phyloP scores from a whole-genome alignment of 1,140 invertebrate genomes.

The Proctacanthus coquilletti region DNA sequence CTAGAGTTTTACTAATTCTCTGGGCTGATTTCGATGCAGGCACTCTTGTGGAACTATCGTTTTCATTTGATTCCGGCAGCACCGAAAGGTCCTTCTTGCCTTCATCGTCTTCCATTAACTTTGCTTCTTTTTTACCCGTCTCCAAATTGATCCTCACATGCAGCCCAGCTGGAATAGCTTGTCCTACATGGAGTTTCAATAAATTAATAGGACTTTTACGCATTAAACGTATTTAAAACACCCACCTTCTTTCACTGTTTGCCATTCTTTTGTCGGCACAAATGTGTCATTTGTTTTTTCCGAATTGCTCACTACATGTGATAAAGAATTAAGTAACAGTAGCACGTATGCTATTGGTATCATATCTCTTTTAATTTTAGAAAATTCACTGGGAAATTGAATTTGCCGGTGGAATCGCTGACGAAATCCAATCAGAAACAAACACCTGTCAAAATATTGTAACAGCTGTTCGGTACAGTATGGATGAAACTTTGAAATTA shows the following conservation, averaged over 20 bases:
- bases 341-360: too few relatives aligned
- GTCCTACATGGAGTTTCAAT: conserved; percentile 34
- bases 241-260: conserved; percentile 39
- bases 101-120: conserved; percentile 39
- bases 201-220: too few relatives aligned
- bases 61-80: conserved; percentile 8
- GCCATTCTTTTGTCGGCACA: conserved; percentile 42
- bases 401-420: too few relatives aligned
- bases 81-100: neutral
- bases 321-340: too few relatives aligned
- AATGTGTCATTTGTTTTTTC: conserved; percentile 31
- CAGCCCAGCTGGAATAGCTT: conserved; percentile 51
- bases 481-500: too few relatives aligned
- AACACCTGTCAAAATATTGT: too few relatives aligned
- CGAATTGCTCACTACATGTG: too few relatives aligned
- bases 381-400: too few relatives aligned
- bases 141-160: conserved; percentile 59
- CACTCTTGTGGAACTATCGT: neutral
- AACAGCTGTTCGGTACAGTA: too few relatives aligned
- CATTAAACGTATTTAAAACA: too few relatives aligned
- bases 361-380: too few relatives aligned
- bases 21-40: neutral
- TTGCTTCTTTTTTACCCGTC: conserved; percentile 57
- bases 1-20: conserved; percentile 3
- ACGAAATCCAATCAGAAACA: too few relatives aligned